Evolutionary conservation across 2,888 invertebrate genomes (phyloP).

Genomic region (Chromoteleia sp.): DNA sequence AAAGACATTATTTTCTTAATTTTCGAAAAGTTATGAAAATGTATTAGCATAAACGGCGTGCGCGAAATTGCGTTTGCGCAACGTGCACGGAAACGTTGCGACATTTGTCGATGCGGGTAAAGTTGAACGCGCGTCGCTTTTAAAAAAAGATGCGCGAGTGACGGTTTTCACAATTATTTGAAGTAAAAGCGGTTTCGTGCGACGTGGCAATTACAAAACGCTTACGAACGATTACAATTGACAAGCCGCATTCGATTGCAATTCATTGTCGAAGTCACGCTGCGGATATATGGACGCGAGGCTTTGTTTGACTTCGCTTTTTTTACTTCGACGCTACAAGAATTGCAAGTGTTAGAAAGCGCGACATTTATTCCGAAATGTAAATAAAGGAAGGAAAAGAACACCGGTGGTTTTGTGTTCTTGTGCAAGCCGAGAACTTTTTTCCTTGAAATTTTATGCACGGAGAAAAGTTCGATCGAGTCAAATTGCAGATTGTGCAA

Average conservation of each 20-base stretch:
- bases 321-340: conserved; percentile 22
- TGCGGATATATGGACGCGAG: conserved; percentile 28
- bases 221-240: conserved; percentile 61
- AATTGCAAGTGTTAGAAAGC: conserved; percentile 62
- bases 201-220: conserved; percentile 60
- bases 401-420: neutral
- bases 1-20: too few species aligned
- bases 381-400: conserved; percentile 13
- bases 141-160: conserved; percentile 34
- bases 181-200: conserved; percentile 56
- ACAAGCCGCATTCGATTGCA: conserved; percentile 51
- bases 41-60: conserved; percentile 33
- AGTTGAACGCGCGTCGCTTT: conserved; percentile 28
- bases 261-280: conserved; percentile 57
- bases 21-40: conserved; percentile 54
- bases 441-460: too few species aligned
- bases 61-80: conserved; percentile 50
- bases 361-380: conserved; percentile 45
- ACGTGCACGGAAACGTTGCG: conserved; percentile 40
- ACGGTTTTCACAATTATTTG: conserved; percentile 55
- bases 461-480: too few species aligned
- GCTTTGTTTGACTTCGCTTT: conserved; percentile 48
- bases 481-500: too few species aligned
- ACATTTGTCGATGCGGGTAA: conserved; percentile 41
- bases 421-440: neutral